These are phyloP conservation scores for Ephydatia muelleri DNA, from an alignment of 37 sponge, comb jelly and placozoan genomes.

Conservation along the genomic window DNA sequence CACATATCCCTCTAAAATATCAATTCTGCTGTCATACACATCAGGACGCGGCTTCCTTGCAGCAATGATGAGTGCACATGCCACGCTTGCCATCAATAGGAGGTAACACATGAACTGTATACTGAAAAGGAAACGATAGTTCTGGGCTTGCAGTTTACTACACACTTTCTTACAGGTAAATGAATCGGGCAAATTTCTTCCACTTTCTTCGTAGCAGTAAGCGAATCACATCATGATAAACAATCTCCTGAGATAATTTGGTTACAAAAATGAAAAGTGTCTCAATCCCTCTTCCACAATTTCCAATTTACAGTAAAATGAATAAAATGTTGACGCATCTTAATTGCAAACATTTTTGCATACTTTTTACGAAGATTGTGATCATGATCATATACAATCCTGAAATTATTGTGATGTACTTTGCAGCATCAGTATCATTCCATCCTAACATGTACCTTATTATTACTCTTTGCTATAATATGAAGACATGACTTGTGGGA, in stretches of 20 bases:
- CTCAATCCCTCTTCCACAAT: too few relatives aligned
- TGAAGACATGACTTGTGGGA: slow-evolving; percentile 62
- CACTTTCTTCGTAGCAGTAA: slow-evolving; percentile 65
- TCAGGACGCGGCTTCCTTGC: neutral
- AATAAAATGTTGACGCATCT: too few relatives aligned
- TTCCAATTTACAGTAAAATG: too few relatives aligned
- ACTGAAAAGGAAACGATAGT: neutral
- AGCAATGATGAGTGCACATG: slow-evolving; percentile 15
- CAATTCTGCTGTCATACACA: slow-evolving; percentile 4
- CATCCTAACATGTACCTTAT: slow-evolving; percentile 47
- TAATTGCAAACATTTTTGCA: slow-evolving; percentile 63
- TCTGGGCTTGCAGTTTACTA: neutral
- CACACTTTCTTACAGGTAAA: slow-evolving; percentile 36
- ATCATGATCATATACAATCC: slow-evolving; percentile 67
- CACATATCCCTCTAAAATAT: slow-evolving; percentile 15
- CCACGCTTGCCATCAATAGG: neutral
- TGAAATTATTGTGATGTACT: slow-evolving; percentile 8
- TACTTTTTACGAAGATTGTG: slow-evolving; percentile 65
- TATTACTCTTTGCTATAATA: slow-evolving; percentile 65
- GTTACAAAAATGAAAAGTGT: too few relatives aligned
- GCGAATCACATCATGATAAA: slow-evolving; percentile 77
- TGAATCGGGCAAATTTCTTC: slow-evolving; percentile 63
- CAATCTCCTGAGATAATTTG: slow-evolving; percentile 44
- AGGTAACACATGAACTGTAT: neutral
- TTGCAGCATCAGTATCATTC: neutral